Base-by-base conservation (phyloP, 1,140 invertebrate species). In the Globodera ellingtonae region DNA sequence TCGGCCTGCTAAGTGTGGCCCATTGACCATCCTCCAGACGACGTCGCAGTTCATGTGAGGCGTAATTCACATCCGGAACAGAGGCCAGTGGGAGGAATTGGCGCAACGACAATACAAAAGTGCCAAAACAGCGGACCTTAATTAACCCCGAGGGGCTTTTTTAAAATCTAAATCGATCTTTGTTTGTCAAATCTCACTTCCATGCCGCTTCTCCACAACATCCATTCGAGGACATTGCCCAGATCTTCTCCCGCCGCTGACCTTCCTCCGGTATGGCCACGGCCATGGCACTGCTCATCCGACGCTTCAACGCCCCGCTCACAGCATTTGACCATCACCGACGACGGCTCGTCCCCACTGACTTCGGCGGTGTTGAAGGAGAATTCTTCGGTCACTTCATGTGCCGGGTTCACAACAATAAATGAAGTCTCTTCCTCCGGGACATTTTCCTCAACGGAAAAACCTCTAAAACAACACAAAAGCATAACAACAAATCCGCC, bases 131-230 rank as follows among this genome's bases (percentile, higher is more conserved):
- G 93, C 47, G 56, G 7, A 81, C 52, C 78, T 79, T 78, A 78
- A 78, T 77, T 10, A 7, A 77, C 74, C 21, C 21, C 44, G 47
- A 82, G 7, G 65, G 65, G 7, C 0, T 8, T n/a, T 67, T 67
- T 35, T 67, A 15, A 59, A 59, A 59, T 59, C 47, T 15, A 24
- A 24, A 24, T 10, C 24, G 44, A 46, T 35, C 24, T 62, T 1
- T 52, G 1, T 35, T 69, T 18, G 93, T 93, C 0, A 94, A 92
- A 86, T 95, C 93, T 92, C 3, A 98, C 91, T 85, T 96, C 94
- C 81, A 98, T 91, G 0, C 97, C 97, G 0, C 94, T 95, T 89
- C 97, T 95, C 97, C 97, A 98, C 5, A 97, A 92, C 76, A 94
- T 92, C 96, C 96, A 98, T 86, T 95, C 94, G 50, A 95, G 24